phyloP scores from a whole-genome alignment of 2,797 vertebrate species.

The Pseudochromis fuscus region DNA sequence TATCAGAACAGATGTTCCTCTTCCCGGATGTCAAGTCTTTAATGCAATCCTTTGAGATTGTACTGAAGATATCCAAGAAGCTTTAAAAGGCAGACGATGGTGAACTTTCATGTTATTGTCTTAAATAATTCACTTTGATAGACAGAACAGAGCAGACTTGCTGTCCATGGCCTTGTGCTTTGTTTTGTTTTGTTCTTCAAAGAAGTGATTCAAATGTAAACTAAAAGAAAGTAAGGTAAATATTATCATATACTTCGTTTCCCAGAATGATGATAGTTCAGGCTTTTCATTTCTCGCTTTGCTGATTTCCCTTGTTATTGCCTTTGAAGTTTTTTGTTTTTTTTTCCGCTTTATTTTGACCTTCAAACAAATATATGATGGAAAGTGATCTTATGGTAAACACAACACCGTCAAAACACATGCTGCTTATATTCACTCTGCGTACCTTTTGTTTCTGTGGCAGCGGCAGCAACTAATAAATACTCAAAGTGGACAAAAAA shows the following conservation, averaged over 20 bases:
- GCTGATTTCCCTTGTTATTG: neutral
- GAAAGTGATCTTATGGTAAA: slow-evolving; percentile 1
- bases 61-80: slow-evolving; percentile 7
- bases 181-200: slow-evolving; percentile 45
- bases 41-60: slow-evolving; percentile 9
- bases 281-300: neutral
- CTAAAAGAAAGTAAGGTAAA: slow-evolving; percentile 12
- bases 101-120: slow-evolving; percentile 27
- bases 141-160: slow-evolving; percentile 31
- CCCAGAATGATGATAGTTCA: neutral
- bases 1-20: neutral
- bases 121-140: slow-evolving; percentile 57
- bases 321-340: slow-evolving; percentile 15
- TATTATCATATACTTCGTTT: neutral
- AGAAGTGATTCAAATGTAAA: slow-evolving; percentile 28
- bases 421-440: neutral
- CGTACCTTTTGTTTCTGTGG: neutral
- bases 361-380: slow-evolving; percentile 11
- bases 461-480: neutral
- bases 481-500: neutral
- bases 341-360: neutral
- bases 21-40: slow-evolving; percentile 22
- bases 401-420: neutral
- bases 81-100: slow-evolving; percentile 6
- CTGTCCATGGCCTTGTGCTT: slow-evolving; percentile 29